Conservation (phyloP, 2,888 invertebrate genomes). For the Coecobrya sp. region DNA sequence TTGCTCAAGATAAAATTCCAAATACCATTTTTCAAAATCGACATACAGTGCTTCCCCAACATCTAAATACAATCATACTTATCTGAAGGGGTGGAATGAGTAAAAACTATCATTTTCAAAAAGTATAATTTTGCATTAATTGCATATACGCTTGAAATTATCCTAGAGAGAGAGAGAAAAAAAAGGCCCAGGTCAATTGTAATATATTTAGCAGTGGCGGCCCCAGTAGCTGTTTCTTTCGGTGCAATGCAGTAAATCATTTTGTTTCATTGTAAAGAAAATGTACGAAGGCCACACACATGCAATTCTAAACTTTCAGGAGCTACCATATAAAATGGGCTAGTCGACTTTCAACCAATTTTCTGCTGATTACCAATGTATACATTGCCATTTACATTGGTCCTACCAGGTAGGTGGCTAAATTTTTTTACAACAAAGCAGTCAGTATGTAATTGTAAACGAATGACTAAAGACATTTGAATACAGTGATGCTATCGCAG, state of each 20-base stretch:
- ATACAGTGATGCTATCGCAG: not conserved
- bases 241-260: slow-evolving; percentile 50
- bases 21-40: slow-evolving; percentile 8
- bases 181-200: not conserved
- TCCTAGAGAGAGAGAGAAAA: not conserved
- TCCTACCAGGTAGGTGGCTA: slow-evolving; percentile 49
- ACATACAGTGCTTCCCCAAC: not conserved
- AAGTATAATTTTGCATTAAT: slow-evolving; percentile 78
- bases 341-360: slow-evolving; percentile 72
- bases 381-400: slow-evolving; percentile 61
- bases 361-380: slow-evolving; percentile 64
- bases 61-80: slow-evolving; percentile 6
- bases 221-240: not conserved
- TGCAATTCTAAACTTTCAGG: slow-evolving; percentile 6
- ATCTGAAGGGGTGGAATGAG: not conserved
- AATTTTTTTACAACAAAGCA: not conserved
- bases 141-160: slow-evolving; percentile 64
- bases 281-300: slow-evolving; percentile 74
- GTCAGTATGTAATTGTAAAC: not conserved
- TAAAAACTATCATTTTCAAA: slow-evolving; percentile 74
- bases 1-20: not conserved
- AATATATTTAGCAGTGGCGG: not conserved
- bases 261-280: slow-evolving; percentile 16
- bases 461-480: not conserved
- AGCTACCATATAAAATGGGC: slow-evolving; percentile 56